Base-by-base conservation (phyloP, 2,113 vertebrate species). In the Paratilapia polleni region DNA sequence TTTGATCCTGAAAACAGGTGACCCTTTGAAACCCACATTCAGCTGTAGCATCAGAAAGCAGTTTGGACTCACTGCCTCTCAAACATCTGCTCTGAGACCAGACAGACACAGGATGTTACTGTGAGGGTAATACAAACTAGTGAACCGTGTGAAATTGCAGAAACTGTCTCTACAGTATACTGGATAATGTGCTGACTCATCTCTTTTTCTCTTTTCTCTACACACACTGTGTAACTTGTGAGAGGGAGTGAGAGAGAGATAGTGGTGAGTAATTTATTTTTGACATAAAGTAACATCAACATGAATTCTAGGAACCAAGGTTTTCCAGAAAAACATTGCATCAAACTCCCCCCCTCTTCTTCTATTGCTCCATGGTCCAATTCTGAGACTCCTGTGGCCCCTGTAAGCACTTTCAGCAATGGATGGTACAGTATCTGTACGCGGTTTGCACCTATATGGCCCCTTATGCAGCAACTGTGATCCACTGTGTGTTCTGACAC, bases 121-220 rank as follows among this genome's bases (percentile, higher is more conserved):
- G 84, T 77, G 77, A 85, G 76, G 77, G 82, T 88, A 85, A 92
- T 78, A 78, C 75, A 83, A 92, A 92, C 68, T 80, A 88, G 77
- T 83, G 75, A 84, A 59, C 78, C 15, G 1, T 83, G 86, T 36
- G 31, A 89, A 91, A 84, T 70, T 87, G 76, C 43, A 38, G 78
- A 81, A 90, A 82, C 56, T 73, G 49, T 54, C 84, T 78, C 77
- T 36, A 76, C 63, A 82, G 66, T 84, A 63, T 49, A 77, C 52
- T 61, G 68, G 78, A 88, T 88, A 90, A 89, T 86, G 47, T 89
- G 90, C 86, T 91, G 93, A 93, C 84, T 91, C 86, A 90, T 80
- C 26, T 28, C 54, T 54, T 19, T 80, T 82, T 43, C 41, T 10
- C 60, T 59, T 74, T 49, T 73, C 61, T 62, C 24, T 62, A 73